A percentile compares a stretch with the other conserved stretches of the same genome.
Evolutionary conservation across 1,140 invertebrate species (phyloP).

Genomic region (Drosophila teissieri): DNA sequence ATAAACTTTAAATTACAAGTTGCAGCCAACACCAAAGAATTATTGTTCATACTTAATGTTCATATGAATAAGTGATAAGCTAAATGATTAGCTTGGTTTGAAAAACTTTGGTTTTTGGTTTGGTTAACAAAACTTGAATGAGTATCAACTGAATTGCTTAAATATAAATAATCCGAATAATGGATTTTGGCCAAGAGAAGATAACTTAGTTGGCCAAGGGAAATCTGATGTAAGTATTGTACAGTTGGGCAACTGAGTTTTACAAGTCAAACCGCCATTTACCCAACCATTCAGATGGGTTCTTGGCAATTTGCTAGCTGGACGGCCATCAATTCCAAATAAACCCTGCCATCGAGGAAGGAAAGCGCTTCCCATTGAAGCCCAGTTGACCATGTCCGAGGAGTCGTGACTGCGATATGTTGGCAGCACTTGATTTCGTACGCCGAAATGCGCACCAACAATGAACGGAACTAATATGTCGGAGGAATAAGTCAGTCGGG

Average conservation of each 20-base stretch:
- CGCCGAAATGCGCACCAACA: constrained; percentile 56
- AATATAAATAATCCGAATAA: too few relatives aligned
- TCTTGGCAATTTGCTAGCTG: constrained; percentile 21
- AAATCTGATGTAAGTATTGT: neutral
- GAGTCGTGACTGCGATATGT: constrained; percentile 48
- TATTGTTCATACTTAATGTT: constrained; percentile 6
- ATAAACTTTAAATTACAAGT: constrained; percentile 37
- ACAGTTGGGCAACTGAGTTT: constrained; percentile 39
- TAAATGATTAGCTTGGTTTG: neutral
- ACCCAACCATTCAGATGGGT: constrained; percentile 23
- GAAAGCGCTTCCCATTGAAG: constrained; percentile 30
- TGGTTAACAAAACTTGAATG: neutral
- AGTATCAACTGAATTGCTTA: neutral
- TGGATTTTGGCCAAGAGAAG: neutral
- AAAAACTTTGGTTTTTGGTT: neutral
- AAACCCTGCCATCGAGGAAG: constrained; percentile 23
- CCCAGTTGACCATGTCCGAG: constrained; percentile 39
- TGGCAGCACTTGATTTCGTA: constrained; percentile 52
- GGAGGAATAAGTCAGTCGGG: constrained; percentile 29
- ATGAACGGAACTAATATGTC: constrained; percentile 57
- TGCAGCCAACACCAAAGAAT: neutral
- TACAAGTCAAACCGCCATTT: constrained; percentile 39
- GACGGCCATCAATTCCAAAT: constrained; percentile 33
- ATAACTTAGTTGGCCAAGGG: constrained; percentile 14
- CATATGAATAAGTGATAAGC: constrained; percentile 47